Base-by-base conservation (phyloP, 1,140 invertebrate genomes). In the Cotesia glomerata region DNA sequence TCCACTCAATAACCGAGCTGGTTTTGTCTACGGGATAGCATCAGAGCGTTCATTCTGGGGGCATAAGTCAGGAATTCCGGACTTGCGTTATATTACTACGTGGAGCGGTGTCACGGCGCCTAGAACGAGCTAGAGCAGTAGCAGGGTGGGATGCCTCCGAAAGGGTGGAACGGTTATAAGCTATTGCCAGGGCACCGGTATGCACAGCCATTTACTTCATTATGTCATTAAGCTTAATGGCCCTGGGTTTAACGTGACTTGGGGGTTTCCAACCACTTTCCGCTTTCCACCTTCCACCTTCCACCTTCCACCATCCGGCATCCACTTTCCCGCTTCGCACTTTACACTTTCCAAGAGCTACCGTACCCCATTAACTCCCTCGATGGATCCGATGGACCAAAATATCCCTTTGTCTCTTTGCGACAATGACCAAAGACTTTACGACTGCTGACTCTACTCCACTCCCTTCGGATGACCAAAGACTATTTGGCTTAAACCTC, bases 171-270 rank as follows among this genome's bases (percentile, higher is more conserved):
- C 80, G 78, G 84, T 83, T 85, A 70, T 86, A 87, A 86, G 85
- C 85, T 85, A 87, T 84, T 85, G 82, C 83, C 18, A 61, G 75
- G 76, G 77, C 64, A 58, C 70, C 76, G 78, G 84, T 81, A 86
- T 85, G 85, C 85, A 85, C 84, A 86, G 86, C 86, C 85, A 87
- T 87, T 87, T 87, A 87, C 86, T 87, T 87, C 86, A 87, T 87
- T 87, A 87, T 87, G 86, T 87, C 86, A 87, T 87, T 87, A 87
- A 86, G 86, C 86, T 87, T 87, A 87, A 87, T 87, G 86, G 85
- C 79, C 82, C 82, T 80, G 81, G 82, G 81, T 81, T 83, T 86
- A 86, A 86, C 85, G 78, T 82, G 81, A 79, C 81, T 84, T 64
- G 32, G 75, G 82, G 81, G 83, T 82, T 85, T 86, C 84, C 79